A percentile compares a stretch with the other conserved stretches of the same genome.
phyloP scores from a whole-genome alignment of 2,113 vertebrate genomes.

The Rhea pennata region DNA sequence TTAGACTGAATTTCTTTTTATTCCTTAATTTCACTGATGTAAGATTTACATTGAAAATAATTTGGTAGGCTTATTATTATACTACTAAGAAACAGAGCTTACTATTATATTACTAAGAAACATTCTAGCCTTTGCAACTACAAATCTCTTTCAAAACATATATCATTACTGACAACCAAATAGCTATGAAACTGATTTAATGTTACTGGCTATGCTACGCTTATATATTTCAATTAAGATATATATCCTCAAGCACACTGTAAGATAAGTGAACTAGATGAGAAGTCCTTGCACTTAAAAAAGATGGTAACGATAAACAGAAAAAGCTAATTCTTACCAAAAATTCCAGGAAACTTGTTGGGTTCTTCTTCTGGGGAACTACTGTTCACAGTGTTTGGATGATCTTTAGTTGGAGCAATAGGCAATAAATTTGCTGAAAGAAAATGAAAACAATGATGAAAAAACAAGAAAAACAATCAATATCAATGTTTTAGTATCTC shows the following conservation, averaged over 20 bases:
- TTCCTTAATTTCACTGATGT: background rate
- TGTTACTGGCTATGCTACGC: background rate
- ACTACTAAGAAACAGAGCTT: background rate
- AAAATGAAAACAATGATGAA: background rate
- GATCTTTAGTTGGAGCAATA: background rate
- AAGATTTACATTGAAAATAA: background rate
- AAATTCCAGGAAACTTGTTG: background rate
- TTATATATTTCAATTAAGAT: background rate
- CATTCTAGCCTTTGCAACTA: background rate
- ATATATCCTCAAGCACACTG: background rate
- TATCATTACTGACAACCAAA: background rate
- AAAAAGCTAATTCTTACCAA: constrained; percentile 14
- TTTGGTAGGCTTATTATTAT: background rate
- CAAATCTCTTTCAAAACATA: background rate
- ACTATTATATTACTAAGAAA: background rate
- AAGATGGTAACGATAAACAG: background rate
- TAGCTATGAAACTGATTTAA: background rate
- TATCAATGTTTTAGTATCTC: background rate
- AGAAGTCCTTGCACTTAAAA: background rate
- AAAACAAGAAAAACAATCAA: background rate
- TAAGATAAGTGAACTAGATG: background rate
- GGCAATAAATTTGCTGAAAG: background rate
- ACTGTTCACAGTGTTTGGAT: background rate
- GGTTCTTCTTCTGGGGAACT: background rate
- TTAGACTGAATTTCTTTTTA: background rate